phyloP scores from a whole-genome alignment of 2,797 vertebrate species.

The Podarcis siculus region DNA sequence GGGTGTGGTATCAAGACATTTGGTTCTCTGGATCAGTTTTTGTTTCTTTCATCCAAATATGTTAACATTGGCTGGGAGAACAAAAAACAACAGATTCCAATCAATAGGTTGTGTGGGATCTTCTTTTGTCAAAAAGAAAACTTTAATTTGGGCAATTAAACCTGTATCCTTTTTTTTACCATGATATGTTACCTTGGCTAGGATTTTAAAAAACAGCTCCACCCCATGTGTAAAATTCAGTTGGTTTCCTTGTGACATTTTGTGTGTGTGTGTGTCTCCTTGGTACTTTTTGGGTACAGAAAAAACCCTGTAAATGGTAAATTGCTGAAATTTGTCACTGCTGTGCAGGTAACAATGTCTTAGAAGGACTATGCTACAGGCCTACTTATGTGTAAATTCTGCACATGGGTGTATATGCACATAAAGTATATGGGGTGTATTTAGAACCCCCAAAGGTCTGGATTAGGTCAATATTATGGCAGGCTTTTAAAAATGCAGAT shows the following conservation, averaged over 20 bases:
- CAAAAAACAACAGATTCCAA: too few species aligned
- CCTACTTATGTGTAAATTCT: background rate
- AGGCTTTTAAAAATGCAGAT: constrained; percentile 1
- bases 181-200: background rate
- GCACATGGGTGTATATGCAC: too few species aligned
- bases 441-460: too few species aligned
- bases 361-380: background rate
- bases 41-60: background rate
- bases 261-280: too few species aligned
- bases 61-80: background rate
- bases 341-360: background rate
- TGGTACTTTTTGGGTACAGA: background rate
- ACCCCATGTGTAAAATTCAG: too few species aligned
- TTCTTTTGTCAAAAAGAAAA: too few species aligned
- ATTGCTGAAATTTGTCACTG: background rate
- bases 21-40: background rate
- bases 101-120: too few species aligned
- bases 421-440: background rate
- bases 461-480: background rate
- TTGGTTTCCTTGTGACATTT: background rate
- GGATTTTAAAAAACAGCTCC: background rate
- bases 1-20: background rate
- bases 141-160: too few species aligned
- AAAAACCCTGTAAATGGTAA: background rate
- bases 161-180: too few species aligned